Evolutionary conservation across 2,888 invertebrate species (phyloP), one percentile per base, ranked within the genome.

Genomic region (Aromia moschata): DNA sequence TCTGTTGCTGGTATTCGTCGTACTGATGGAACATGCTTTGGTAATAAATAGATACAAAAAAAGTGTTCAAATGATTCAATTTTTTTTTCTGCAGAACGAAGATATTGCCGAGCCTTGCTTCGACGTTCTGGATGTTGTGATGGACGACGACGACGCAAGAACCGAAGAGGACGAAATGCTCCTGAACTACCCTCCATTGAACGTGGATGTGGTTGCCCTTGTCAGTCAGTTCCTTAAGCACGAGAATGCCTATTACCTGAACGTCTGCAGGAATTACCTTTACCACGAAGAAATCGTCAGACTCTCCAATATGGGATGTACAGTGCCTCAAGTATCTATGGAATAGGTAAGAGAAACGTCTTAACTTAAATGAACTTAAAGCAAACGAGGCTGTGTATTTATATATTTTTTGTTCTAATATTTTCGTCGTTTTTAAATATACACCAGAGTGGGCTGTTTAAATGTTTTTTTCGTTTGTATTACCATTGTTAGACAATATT

Each of bases 11-110:
- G 54, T 66, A 16, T 49, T 56, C 30, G 33, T 58, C 15, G 31
- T 65, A n/a, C 17, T 65, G n/a, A 58, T 51, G 44, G 65, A 65
- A 62, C 54, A 58, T 2, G 58, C 46, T 20, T 7, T 43, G 47
- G 63, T 63, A 52, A 58, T 33, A 12, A 31, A 10, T 37, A n/a
- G 12, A 25, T 15, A 37, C 1, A 2, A 38, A 37, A 10, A 38
- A 3, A 33, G 7, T 11, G 33, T 33, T 33, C 25, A 25, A 25
- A 25, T 33, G 25, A 7, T 38, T 11, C 4, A n/a, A 12, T 38
- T 52, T 30, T 30, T 10, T 41, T 10, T 14, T 30, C 16, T 43
- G 0, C 33, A 53, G 53, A 44, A 20, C 25, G 43, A 53, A 12
- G 43, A 44, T 3, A 15, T 38, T 7, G 11, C 11, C 1, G 40